phyloP scores from a whole-genome alignment of 2,113 vertebrate genomes.

The Nymphicus hollandicus region DNA sequence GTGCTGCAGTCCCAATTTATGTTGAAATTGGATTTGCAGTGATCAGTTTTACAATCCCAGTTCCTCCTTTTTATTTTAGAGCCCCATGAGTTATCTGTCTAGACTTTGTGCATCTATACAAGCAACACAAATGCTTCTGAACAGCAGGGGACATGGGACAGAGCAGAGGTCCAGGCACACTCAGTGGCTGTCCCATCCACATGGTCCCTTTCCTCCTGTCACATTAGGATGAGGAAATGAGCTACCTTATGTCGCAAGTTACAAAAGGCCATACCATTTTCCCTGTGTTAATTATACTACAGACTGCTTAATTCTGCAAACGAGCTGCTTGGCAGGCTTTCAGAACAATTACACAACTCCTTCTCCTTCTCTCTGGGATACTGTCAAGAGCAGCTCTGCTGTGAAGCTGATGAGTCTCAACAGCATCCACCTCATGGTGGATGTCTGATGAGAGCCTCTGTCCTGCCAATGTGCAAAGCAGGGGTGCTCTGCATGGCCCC shows the following conservation, averaged over 20 bases:
- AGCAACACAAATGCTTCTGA: not conserved
- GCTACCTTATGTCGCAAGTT: not conserved
- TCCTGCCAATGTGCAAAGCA: not conserved
- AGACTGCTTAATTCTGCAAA: constrained; percentile 25
- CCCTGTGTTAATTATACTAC: not conserved
- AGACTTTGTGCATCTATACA: not conserved
- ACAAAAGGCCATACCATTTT: not conserved
- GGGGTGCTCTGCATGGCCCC: accelerated
- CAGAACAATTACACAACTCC: constrained; percentile 3
- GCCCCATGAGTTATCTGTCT: not conserved
- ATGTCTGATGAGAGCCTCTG: not conserved
- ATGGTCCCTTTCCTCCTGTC: not conserved
- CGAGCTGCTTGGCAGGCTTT: not conserved
- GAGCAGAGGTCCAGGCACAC: not conserved
- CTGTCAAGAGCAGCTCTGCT: not conserved
- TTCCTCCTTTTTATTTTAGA: not conserved
- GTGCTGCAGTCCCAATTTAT: accelerated
- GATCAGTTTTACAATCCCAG: not conserved
- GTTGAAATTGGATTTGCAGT: not conserved
- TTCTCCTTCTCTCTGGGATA: not conserved
- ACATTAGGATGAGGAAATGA: not conserved
- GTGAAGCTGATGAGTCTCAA: not conserved
- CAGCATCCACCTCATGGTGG: not conserved
- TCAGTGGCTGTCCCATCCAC: accelerated
- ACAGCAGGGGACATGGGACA: not conserved